Evolutionary conservation across 2,113 vertebrate species (phyloP), one percentile per base, ranked within the genome.

Genomic region (Brachyistius frenatus): DNA sequence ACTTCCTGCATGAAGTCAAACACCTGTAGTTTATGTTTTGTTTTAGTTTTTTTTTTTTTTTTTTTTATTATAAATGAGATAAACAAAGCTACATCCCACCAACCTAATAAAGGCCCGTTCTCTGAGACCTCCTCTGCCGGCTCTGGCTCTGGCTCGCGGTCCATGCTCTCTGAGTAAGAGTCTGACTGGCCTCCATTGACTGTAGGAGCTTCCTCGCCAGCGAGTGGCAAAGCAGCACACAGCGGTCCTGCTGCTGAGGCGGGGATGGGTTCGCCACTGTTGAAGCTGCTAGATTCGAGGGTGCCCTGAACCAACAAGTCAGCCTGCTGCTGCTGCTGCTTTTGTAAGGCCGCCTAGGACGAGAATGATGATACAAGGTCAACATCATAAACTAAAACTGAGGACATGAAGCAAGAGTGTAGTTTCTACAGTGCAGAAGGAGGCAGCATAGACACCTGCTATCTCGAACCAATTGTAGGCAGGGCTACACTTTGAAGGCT

Each of bases 151-250:
- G 91, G 80, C 53, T 97, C 97, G 69, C 95, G 94, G 44, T 98
- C 96, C 13, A 95, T 83, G 91, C 81, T 94, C 78, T 98, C 96
- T 3, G 92, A 89, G 72, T 96, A 96, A 0, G 94, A 88, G 83
- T 92, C 96, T 44, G 95, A 95, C 91, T 98, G 96, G 79, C 98
- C 97, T 76, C 98, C 98, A 0, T 99, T 99, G 72, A 98, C 70
- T 0, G 96, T 94, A 0, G 94, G 92, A 49, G 64, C 23, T 31
- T 99, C 97, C 30, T 95, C 93, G 1, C 96, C 94, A 16, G 77
- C 78, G 13, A 93, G 77, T 9, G 76, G 86, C 35, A 91, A 23
- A 1, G 83, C 57, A 10, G 88, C 65, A 66, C 90, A 90, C 47
- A 91, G 1, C 0, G 64, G 86, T 8, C 82, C 86, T 0, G 70